Evolutionary conservation across 1,140 invertebrate species (phyloP).

Genomic region (Pantala flavescens): DNA sequence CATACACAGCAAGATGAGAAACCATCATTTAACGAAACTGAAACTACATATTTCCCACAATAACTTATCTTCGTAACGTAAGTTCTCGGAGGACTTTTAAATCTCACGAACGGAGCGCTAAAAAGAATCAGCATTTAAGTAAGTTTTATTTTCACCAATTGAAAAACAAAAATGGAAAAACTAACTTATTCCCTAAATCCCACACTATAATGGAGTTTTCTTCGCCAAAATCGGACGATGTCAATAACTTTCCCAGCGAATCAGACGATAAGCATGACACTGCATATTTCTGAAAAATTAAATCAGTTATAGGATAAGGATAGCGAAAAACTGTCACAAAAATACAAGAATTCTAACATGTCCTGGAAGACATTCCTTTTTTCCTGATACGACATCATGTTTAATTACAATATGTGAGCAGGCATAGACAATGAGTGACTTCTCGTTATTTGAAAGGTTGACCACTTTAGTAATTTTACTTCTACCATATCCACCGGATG

Average conservation of each 20-base stretch:
- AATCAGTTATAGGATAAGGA: no score
- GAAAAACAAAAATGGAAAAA: conserved; percentile 9
- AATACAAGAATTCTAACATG: conserved; percentile 43
- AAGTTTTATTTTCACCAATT: background rate
- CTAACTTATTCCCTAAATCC: conserved; percentile 37
- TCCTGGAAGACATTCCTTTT: conserved; percentile 43
- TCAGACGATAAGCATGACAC: conserved; percentile 36
- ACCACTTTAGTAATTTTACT: conserved; percentile 39
- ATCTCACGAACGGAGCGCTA: conserved; percentile 14
- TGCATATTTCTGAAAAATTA: conserved; percentile 34
- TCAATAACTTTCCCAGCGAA: conserved; percentile 38
- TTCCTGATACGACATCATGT: conserved; percentile 40
- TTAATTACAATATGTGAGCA: conserved; percentile 40
- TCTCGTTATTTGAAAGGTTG: conserved; percentile 38
- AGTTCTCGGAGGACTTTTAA: background rate
- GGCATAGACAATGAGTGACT: conserved; percentile 39
- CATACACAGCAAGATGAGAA: background rate
- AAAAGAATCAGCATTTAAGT: background rate
- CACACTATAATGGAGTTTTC: conserved; percentile 45
- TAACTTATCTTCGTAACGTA: background rate
- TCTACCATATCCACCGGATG: conserved; percentile 32
- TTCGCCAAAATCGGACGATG: conserved; percentile 40
- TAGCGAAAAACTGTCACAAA: no score
- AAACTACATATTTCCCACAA: background rate
- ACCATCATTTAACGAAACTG: background rate